A percentile compares a stretch with the other conserved stretches of the same genome.
Evolutionary conservation across 2,113 vertebrate species (phyloP).

Genomic region (Halichoeres trimaculatus): DNA sequence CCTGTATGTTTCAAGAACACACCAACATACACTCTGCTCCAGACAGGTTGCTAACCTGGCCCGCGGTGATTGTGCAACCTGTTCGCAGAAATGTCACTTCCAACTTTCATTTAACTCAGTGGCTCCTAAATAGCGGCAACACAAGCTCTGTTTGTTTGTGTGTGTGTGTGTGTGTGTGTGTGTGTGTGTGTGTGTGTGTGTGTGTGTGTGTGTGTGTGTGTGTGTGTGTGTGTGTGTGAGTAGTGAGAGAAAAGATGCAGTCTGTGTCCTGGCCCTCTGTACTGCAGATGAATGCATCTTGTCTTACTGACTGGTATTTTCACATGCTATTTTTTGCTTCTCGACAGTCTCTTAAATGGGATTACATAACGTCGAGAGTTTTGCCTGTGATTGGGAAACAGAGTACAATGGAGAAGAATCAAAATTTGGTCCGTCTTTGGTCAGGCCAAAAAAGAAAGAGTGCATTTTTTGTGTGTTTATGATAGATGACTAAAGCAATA

Average conservation of each 20-base stretch:
- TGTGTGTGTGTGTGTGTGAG: neutral
- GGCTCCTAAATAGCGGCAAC: slow-evolving; percentile 13
- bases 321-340: slow-evolving; percentile 65
- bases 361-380: slow-evolving; percentile 43
- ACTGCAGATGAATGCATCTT: slow-evolving; percentile 36
- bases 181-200: no score
- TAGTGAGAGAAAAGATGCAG: slow-evolving; percentile 26
- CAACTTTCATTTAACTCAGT: slow-evolving; percentile 15
- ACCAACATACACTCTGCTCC: neutral
- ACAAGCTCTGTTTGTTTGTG: neutral
- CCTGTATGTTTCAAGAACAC: neutral
- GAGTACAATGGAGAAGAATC: neutral
- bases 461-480: neutral
- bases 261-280: slow-evolving; percentile 44
- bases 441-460: neutral
- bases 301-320: slow-evolving; percentile 59
- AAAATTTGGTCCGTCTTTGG: neutral
- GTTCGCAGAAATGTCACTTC: slow-evolving; percentile 17
- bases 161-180: slow-evolving; percentile 7
- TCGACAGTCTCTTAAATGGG: slow-evolving; percentile 39
- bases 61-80: slow-evolving; percentile 2
- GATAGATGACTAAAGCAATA: no score
- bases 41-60: neutral
- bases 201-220: neutral
- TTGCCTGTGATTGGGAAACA: slow-evolving; percentile 28